Conservation (phyloP, 1,140 invertebrate species). For the Heliconius congener region DNA sequence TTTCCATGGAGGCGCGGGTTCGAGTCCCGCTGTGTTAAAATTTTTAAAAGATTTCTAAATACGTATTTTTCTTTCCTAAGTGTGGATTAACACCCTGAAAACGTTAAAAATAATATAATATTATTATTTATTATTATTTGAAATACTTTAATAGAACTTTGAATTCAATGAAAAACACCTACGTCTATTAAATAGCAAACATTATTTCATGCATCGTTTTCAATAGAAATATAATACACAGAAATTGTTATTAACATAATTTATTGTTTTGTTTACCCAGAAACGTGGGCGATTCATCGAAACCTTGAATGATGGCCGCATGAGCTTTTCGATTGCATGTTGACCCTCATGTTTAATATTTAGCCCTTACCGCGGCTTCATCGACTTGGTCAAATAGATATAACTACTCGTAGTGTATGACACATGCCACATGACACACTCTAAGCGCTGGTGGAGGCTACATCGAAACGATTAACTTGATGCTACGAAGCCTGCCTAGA, state of each 20-base stretch:
- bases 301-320: neutral
- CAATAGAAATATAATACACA: neutral
- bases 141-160: too few relatives aligned
- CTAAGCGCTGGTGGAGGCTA: too few relatives aligned
- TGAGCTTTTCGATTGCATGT: conserved; percentile 3
- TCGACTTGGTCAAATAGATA: too few relatives aligned
- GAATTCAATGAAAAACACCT: neutral
- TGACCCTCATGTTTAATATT: neutral
- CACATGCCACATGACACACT: too few relatives aligned
- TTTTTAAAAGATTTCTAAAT: too few relatives aligned
- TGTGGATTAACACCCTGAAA: too few relatives aligned
- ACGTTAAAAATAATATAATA: neutral
- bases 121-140: neutral
- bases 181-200: neutral
- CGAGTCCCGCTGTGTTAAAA: too few relatives aligned
- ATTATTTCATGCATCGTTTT: neutral
- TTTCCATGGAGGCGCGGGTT: too few relatives aligned
- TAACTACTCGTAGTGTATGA: too few relatives aligned
- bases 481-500: too few relatives aligned
- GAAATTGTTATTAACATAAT: neutral
- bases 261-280: neutral
- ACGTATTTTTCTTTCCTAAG: too few relatives aligned
- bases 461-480: too few relatives aligned
- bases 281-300: neutral
- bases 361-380: neutral